A percentile compares a stretch with the other conserved stretches of the same genome.
Conservation (phyloP, 2,797 vertebrate genomes). For the Pelochelys cantorii region DNA sequence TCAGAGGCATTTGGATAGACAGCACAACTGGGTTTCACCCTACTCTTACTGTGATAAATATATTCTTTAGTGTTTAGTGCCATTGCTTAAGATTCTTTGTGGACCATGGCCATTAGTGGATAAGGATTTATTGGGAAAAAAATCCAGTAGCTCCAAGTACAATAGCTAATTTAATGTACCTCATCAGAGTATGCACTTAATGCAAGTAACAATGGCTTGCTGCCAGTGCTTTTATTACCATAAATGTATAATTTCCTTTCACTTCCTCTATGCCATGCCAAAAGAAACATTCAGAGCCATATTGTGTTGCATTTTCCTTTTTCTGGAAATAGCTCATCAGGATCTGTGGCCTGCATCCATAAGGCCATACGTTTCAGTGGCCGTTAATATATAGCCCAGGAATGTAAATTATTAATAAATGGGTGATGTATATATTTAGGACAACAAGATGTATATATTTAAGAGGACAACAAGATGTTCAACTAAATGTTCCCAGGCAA, state of each 20-base stretch:
- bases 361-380: not conserved
- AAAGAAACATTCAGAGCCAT: rapidly evolving
- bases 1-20: rapidly evolving
- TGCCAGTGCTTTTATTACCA: not conserved
- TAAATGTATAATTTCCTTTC: rapidly evolving
- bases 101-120: not conserved
- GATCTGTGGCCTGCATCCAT: rapidly evolving
- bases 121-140: not conserved
- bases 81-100: rapidly evolving
- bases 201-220: not conserved
- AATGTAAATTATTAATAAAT: rapidly evolving
- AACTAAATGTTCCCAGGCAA: too few species aligned
- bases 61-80: not conserved
- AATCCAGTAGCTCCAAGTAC: not conserved
- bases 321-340: not conserved
- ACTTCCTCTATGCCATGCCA: not conserved
- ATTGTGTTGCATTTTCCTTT: rapidly evolving
- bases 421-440: not conserved
- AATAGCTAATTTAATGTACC: not conserved
- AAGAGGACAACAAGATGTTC: not conserved
- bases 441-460: too few species aligned
- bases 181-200: not conserved
- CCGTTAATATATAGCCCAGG: rapidly evolving
- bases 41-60: not conserved
- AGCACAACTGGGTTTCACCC: not conserved